Percentiles rank a stretch among this genome's conserved stretches.
Conservation (phyloP, 92 coral and sea anemone species). For the Blastomussa wellsi region DNA sequence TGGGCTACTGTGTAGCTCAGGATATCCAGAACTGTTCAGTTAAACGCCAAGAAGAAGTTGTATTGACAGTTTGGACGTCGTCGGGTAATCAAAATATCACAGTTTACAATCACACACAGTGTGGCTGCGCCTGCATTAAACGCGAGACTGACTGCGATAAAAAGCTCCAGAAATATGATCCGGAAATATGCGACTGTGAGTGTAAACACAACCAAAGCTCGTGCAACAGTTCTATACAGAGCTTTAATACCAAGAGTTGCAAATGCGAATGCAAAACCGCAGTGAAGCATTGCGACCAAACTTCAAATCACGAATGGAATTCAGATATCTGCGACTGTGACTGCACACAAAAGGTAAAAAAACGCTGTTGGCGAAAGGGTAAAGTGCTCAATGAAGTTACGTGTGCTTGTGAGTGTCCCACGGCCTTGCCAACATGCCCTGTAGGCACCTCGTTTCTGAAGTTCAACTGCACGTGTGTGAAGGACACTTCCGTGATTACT, state of each 20-base stretch:
- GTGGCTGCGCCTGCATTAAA: conserved; percentile 31
- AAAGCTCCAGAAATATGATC: background rate
- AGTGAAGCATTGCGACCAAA: background rate
- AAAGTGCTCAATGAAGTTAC: conserved; percentile 11
- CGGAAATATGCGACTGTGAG: background rate
- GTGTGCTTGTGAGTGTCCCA: conserved; percentile 34
- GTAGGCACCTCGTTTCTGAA: background rate
- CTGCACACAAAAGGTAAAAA: conserved; percentile 8
- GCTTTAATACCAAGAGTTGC: background rate
- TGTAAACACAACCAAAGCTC: background rate
- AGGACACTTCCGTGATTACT: conserved; percentile 1
- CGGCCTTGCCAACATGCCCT: background rate
- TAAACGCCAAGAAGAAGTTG: conserved; percentile 15
- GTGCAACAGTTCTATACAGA: background rate
- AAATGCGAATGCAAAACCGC: conserved; percentile 17
- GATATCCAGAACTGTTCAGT: conserved; percentile 16
- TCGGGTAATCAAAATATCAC: background rate
- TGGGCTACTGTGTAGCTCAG: background rate
- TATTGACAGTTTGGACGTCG: background rate
- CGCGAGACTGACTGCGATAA: conserved; percentile 22
- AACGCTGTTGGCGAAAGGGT: conserved; percentile 6
- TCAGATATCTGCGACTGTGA: conserved; percentile 19
- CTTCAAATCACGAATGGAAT: conserved; percentile 19
- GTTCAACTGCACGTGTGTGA: conserved; percentile 39
- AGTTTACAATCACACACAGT: conserved; percentile 45